A percentile compares a stretch with the other conserved stretches of the same genome.
These are phyloP conservation scores for Tamandua tetradactyla DNA, from an alignment of 2,797 vertebrate genomes.

Conservation along the genomic window DNA sequence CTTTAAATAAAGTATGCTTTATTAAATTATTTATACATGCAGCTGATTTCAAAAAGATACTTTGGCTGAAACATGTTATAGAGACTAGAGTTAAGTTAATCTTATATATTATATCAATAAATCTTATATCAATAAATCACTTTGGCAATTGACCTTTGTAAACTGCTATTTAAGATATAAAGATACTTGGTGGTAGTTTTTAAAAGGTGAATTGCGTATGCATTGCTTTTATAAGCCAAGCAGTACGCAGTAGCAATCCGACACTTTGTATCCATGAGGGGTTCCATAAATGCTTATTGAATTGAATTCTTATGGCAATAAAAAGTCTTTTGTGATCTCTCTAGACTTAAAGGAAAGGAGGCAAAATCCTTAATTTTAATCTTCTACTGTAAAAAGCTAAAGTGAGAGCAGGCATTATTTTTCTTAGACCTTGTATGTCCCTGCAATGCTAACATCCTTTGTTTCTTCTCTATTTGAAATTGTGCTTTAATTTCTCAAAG, in stretches of 20 bases:
- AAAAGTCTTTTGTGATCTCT: slow-evolving; percentile 40
- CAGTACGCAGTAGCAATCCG: not conserved
- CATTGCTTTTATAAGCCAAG: slow-evolving; percentile 29
- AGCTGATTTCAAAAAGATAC: not conserved
- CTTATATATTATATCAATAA: not conserved
- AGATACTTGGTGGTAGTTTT: not conserved
- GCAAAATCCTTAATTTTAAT: not conserved
- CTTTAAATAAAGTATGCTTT: too few relatives aligned
- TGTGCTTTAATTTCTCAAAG: slow-evolving; percentile 26
- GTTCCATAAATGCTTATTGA: slow-evolving; percentile 27
- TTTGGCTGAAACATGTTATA: slow-evolving; percentile 28
- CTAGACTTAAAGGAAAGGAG: slow-evolving; percentile 31
- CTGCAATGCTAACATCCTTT: slow-evolving; percentile 7
- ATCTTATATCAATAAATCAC: slow-evolving; percentile 8
- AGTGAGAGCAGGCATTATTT: not conserved
- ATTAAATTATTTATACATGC: not conserved
- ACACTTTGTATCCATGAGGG: not conserved
- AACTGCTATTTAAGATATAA: slow-evolving; percentile 38
- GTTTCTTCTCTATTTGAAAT: slow-evolving; percentile 36
- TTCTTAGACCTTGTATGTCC: not conserved
- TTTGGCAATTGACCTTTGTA: not conserved
- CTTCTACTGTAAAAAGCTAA: slow-evolving; percentile 19
- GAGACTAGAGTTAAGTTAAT: slow-evolving; percentile 14
- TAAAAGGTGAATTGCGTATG: slow-evolving; percentile 7
- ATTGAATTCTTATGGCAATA: slow-evolving; percentile 37